Evolutionary conservation across 2,888 invertebrate genomes (phyloP).

Genomic region (Nymphalis urticae): DNA sequence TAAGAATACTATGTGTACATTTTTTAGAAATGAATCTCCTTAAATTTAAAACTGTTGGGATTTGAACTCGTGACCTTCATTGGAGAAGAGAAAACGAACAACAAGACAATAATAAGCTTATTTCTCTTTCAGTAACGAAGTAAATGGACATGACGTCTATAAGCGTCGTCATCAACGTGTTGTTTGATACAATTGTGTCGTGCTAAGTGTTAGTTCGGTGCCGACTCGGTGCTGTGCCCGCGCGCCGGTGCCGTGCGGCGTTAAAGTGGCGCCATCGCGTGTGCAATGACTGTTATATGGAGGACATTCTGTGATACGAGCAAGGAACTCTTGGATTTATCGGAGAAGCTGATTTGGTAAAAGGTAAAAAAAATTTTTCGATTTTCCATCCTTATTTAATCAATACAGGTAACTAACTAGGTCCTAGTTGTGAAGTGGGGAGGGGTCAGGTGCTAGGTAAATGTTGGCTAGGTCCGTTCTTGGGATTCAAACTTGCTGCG

Average conservation of each 20-base stretch:
- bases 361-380: conserved; percentile 33
- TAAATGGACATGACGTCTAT: not conserved
- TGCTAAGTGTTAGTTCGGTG: conserved; percentile 2
- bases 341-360: conserved; percentile 33
- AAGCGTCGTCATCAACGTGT: not conserved
- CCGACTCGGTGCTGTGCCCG: conserved; percentile 8
- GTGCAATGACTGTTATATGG: conserved; percentile 46
- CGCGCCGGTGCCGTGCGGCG: conserved; percentile 14
- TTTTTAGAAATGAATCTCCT: too few relatives aligned
- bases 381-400: conserved; percentile 5
- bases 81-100: too few relatives aligned
- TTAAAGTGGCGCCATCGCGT: conserved; percentile 31
- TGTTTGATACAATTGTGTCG: not conserved
- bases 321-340: conserved; percentile 36
- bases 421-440: too few relatives aligned
- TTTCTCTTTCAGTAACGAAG: conserved; percentile 6
- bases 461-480: too few relatives aligned
- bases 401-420: too few relatives aligned
- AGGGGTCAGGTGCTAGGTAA: too few relatives aligned
- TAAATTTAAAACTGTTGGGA: too few relatives aligned
- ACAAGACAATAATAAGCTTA: too few relatives aligned
- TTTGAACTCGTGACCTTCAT: too few relatives aligned
- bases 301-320: conserved; percentile 42
- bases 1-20: too few relatives aligned
- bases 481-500: too few relatives aligned